Conservation (phyloP, 2,888 invertebrate species). For the Andrena hattorfiana region DNA sequence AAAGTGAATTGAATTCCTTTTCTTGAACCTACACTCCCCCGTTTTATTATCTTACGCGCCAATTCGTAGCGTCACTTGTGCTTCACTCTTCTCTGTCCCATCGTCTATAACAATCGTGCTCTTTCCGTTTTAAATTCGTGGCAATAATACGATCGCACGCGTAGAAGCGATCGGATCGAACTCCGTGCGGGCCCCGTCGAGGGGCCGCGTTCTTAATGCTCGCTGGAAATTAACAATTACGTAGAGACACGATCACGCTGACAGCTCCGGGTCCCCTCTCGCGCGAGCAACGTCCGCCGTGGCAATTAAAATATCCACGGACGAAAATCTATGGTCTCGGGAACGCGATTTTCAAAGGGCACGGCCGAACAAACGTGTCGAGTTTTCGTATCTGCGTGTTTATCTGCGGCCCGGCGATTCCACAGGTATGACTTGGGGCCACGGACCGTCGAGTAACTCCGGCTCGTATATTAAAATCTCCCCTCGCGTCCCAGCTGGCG, state of each 20-base stretch:
- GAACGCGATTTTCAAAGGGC: conserved; percentile 30
- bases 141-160: not conserved
- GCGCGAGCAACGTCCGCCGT: not conserved
- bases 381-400: conserved; percentile 54
- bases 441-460: conserved; percentile 37
- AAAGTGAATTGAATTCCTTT: not conserved
- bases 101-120: too few species aligned
- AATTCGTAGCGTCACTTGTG: too few species aligned
- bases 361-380: conserved; percentile 45
- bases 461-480: conserved; percentile 65
- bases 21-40: too few species aligned
- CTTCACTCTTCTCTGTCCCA: too few species aligned
- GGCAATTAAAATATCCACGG: conserved; percentile 46
- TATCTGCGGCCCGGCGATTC: conserved; percentile 48
- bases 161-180: not conserved
- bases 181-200: not conserved
- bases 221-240: conserved; percentile 34
- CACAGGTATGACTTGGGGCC: conserved; percentile 43
- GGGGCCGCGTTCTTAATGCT: not conserved
- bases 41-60: too few species aligned
- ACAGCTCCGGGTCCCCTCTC: not conserved
- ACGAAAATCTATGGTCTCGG: conserved; percentile 32
- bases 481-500: conserved; percentile 46
- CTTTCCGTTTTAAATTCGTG: too few species aligned
- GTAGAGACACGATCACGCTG: conserved; percentile 16